Evolutionary conservation across 1,140 invertebrate genomes (phyloP).

Genomic region (Acromyrmex echinatior): DNA sequence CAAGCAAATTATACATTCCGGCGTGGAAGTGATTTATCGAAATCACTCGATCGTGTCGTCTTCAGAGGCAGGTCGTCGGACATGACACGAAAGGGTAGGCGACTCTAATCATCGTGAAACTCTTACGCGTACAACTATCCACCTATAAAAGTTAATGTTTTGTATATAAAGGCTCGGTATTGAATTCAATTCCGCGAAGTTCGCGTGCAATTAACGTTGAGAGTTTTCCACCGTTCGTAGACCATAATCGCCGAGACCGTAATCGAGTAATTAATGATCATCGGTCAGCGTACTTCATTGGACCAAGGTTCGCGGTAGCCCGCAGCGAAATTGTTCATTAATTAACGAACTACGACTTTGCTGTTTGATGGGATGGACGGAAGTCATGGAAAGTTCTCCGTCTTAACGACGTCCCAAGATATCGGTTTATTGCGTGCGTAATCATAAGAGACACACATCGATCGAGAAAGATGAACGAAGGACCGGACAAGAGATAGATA

Average conservation of each 20-base stretch:
- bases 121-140: conserved; percentile 1
- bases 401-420: conserved; percentile 64
- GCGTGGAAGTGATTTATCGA: conserved; percentile 35
- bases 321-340: conserved; percentile 51
- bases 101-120: conserved; percentile 14
- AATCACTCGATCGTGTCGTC: not conserved
- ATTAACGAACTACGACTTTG: conserved; percentile 60
- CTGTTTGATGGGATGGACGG: conserved; percentile 48
- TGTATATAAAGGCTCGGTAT: conserved; percentile 16
- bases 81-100: not conserved
- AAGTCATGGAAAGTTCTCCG: conserved; percentile 38
- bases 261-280: conserved; percentile 35
- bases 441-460: conserved; percentile 53
- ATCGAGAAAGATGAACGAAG: not conserved
- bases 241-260: not conserved
- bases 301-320: conserved; percentile 48
- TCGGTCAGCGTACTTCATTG: not conserved
- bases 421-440: conserved; percentile 61
- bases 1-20: conserved; percentile 39
- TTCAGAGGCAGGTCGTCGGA: not conserved
- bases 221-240: conserved; percentile 11
- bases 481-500: not conserved
- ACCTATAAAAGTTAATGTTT: conserved; percentile 35
- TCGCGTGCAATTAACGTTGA: conserved; percentile 27
- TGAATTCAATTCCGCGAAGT: conserved; percentile 39